phyloP scores from a whole-genome alignment of 2,797 vertebrate genomes.

The Gadopsis marmoratus region DNA sequence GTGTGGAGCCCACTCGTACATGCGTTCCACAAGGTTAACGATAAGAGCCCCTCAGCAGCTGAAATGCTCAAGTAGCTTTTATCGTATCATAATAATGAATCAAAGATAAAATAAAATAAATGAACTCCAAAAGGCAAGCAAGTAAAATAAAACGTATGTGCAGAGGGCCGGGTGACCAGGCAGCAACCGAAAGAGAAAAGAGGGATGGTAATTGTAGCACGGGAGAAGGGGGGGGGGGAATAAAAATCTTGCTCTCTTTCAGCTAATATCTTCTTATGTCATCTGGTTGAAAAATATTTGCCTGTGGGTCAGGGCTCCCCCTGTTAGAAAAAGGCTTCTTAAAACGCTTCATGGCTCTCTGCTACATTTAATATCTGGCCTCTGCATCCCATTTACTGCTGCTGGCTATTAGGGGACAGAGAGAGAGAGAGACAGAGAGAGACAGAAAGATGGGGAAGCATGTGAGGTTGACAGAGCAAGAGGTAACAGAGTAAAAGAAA shows the following conservation, averaged over 20 bases:
- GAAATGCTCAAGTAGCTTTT: conserved; percentile 92
- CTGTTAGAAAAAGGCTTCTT: conserved; percentile 80
- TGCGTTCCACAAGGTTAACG: conserved; percentile 90
- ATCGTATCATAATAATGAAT: conserved; percentile 92
- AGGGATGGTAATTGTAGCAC: conserved; percentile 29
- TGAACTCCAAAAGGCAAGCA: conserved; percentile 86
- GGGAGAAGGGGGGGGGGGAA: conserved; percentile 14
- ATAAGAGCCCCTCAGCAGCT: conserved; percentile 86
- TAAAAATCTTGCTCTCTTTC: conserved; percentile 66
- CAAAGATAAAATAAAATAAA: conserved; percentile 92
- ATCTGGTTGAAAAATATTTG: conserved; percentile 88
- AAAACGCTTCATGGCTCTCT: conserved; percentile 81
- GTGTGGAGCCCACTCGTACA: conserved; percentile 77
- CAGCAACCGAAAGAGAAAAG: conserved; percentile 71
- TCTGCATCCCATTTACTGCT: conserved; percentile 81
- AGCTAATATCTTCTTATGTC: conserved; percentile 85
- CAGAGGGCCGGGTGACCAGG: conserved; percentile 54
- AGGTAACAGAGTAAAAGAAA: conserved; percentile 19
- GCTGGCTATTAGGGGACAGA: conserved; percentile 74
- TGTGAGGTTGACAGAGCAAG: conserved; percentile 20
- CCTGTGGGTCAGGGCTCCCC: conserved; percentile 85
- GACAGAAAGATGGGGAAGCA: conserved; percentile 6
- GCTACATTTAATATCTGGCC: conserved; percentile 87
- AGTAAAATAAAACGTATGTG: conserved; percentile 86
- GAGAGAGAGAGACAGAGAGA: conserved; percentile 7